Base-by-base conservation (phyloP, 2,113 vertebrate species). In the Oryctolagus cuniculus region DNA sequence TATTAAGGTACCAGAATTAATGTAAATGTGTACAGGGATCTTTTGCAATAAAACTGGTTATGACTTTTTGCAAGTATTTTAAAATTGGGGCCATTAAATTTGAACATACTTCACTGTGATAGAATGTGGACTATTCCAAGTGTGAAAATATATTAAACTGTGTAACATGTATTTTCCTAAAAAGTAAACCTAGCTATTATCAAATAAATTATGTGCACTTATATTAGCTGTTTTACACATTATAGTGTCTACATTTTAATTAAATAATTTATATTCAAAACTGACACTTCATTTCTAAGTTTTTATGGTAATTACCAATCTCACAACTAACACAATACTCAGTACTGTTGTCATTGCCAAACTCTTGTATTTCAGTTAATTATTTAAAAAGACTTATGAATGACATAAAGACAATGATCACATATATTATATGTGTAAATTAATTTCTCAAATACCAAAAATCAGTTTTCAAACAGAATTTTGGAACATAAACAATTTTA, bases 261-360 rank as follows among this genome's bases (percentile, higher is more conserved):
- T 98, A 98, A 98, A 98, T 98, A 97, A 97, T 98, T 98, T 98
- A 98, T 98, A 98, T 98, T 98, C 96, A 98, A 92, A 90, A 93
- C 63, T 19, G 25, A 77, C 21, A 72, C 49, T 87, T 69, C 8
- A 79, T 80, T 80, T 80, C 21, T 77, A 87, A 6, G 3, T 58
- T 97, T 83, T 78, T 66, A 85, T 90, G 21, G 44, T 49, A 94
- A 81, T 72, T 78, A 44, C n/a, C 11, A 91, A 72, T 4, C 77
- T 64, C 22, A 79, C 29, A 93, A 84, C 1, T 44, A 44, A 82
- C 55, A 74, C 16, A 80, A 53, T 93, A 89, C 83, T 93, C 93
- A 72, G 7, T 87, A 67, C 51, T 36, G 6, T 82, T 88, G 92
- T 89, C 49, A 89, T 24, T 49, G 13, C 34, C 63, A 73, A 94